Evolutionary conservation across 1,140 invertebrate genomes (phyloP).

Genomic region (Calliphora vicina): DNA sequence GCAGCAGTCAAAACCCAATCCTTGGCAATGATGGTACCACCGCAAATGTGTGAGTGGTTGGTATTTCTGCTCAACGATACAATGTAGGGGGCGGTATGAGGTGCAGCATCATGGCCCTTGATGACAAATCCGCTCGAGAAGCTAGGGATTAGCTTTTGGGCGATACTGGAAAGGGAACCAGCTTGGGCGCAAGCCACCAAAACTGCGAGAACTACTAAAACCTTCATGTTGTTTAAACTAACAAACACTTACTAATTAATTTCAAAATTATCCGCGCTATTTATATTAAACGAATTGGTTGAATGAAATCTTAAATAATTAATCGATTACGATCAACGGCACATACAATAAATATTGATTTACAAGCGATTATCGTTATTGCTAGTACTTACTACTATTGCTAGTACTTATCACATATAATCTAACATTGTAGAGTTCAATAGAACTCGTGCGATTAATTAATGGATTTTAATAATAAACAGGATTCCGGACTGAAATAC

Average conservation of each 20-base stretch:
- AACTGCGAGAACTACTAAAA: conserved; percentile 47
- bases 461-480: no score
- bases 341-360: not conserved
- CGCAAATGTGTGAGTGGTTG: conserved; percentile 56
- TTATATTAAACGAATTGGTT: not conserved
- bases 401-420: not conserved
- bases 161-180: conserved; percentile 40
- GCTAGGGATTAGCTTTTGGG: conserved; percentile 50
- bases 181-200: conserved; percentile 47
- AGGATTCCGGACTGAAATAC: no score
- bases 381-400: not conserved
- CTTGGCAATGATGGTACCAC: conserved; percentile 52
- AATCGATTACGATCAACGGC: not conserved
- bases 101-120: conserved; percentile 55
- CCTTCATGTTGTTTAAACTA: conserved; percentile 48
- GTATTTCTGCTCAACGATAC: conserved; percentile 49
- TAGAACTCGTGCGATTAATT: no score
- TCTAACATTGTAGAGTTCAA: not conserved
- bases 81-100: conserved; percentile 58
- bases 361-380: not conserved
- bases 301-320: not conserved
- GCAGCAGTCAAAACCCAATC: conserved; percentile 57
- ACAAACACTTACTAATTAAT: not conserved
- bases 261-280: not conserved
- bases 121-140: conserved; percentile 56